Conservation (phyloP, 1,140 invertebrate species). For the Berghia stephanieae region DNA sequence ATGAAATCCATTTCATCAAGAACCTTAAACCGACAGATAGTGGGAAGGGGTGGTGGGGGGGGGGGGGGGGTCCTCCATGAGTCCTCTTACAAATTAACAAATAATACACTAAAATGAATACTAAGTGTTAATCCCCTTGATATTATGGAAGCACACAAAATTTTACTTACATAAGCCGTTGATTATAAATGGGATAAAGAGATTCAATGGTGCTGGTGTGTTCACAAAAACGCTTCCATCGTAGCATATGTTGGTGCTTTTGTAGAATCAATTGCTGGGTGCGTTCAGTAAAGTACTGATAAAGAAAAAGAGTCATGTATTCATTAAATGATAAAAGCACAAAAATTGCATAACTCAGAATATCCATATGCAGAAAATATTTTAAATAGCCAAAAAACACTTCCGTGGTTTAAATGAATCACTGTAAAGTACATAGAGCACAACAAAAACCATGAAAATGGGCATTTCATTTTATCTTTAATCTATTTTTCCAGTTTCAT, state of each 20-base stretch:
- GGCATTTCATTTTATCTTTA: background rate
- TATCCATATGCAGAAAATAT: background rate
- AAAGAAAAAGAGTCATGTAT: constrained; percentile 24
- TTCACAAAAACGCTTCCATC: constrained; percentile 65
- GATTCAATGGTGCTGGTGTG: constrained; percentile 61
- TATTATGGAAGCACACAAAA: background rate
- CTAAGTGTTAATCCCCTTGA: background rate
- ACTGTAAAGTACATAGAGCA: too few species aligned
- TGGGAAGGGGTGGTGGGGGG: background rate
- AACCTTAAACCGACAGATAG: too few species aligned
- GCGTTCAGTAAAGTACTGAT: constrained; percentile 59
- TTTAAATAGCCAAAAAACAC: background rate
- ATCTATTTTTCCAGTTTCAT: background rate
- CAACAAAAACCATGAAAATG: background rate
- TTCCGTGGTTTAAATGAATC: too few species aligned
- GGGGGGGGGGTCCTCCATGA: background rate
- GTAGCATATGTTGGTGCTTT: constrained; percentile 62
- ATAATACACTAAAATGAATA: background rate
- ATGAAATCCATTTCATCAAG: background rate
- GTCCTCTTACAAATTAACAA: background rate
- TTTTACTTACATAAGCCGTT: constrained; percentile 54
- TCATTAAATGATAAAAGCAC: background rate
- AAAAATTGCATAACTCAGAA: background rate
- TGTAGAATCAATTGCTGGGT: constrained; percentile 61
- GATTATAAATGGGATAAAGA: constrained; percentile 59